These are phyloP conservation scores for Polyergus mexicanus DNA, from an alignment of 1,140 invertebrate species.

Conservation along the genomic window DNA sequence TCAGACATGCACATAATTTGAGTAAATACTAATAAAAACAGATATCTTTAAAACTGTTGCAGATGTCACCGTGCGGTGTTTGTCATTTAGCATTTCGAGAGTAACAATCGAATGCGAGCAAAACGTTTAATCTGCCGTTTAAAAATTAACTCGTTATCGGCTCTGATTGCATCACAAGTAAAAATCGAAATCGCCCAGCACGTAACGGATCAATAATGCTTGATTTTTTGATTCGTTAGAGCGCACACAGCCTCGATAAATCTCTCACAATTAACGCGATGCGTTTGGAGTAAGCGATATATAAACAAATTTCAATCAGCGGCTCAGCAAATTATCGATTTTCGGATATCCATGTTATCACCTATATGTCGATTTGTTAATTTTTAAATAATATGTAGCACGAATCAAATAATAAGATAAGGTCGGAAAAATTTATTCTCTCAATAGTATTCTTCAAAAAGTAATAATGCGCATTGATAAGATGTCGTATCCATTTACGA, in stretches of 20 bases:
- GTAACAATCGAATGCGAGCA: slow-evolving; percentile 21
- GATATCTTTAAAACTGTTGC: background rate
- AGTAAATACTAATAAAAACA: background rate
- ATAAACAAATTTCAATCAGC: slow-evolving; percentile 70
- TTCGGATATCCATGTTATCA: slow-evolving; percentile 10
- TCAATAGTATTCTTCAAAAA: slow-evolving; percentile 65
- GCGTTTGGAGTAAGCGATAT: slow-evolving; percentile 28
- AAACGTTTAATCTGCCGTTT: slow-evolving; percentile 46
- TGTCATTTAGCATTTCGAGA: slow-evolving; percentile 55
- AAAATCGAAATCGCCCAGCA: slow-evolving; percentile 25
- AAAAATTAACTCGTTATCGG: slow-evolving; percentile 54
- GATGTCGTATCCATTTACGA: slow-evolving; percentile 14
- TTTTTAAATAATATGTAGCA: slow-evolving; percentile 22
- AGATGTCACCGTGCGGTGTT: background rate
- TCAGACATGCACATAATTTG: background rate
- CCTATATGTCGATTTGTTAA: slow-evolving; percentile 37
- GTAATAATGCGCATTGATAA: slow-evolving; percentile 69
- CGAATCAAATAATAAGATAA: slow-evolving; percentile 64
- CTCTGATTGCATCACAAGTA: slow-evolving; percentile 34
- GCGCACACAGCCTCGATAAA: slow-evolving; percentile 37
- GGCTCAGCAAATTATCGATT: slow-evolving; percentile 56
- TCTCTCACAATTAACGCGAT: slow-evolving; percentile 48
- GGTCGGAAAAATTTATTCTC: slow-evolving; percentile 62
- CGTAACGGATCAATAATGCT: slow-evolving; percentile 41
- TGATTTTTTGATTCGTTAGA: slow-evolving; percentile 60